phyloP scores from a whole-genome alignment of 1,140 invertebrate species.

The Odontomachus brunneus region DNA sequence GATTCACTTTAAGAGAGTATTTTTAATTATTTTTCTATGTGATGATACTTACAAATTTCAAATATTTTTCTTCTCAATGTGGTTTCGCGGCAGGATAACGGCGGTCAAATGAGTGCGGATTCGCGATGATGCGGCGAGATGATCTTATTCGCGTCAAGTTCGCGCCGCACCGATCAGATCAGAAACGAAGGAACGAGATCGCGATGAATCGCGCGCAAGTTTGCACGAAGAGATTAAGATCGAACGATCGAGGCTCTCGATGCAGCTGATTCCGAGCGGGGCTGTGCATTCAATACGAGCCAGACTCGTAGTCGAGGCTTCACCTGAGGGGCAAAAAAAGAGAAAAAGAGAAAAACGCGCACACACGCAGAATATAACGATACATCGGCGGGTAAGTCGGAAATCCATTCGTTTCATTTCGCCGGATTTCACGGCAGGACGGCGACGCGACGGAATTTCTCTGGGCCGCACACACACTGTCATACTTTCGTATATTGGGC shows the following conservation, averaged over 20 bases:
- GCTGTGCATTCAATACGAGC: not conserved
- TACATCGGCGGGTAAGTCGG: constrained; percentile 16
- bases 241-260: not conserved
- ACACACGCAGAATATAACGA: not conserved
- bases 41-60: too few relatives aligned
- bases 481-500: constrained; percentile 14
- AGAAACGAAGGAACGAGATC: too few relatives aligned
- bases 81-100: too few relatives aligned
- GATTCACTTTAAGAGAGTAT: too few relatives aligned
- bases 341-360: not conserved
- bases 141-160: too few relatives aligned
- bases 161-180: too few relatives aligned
- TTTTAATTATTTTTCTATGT: too few relatives aligned
- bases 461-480: not conserved
- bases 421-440: constrained; percentile 17
- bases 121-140: too few relatives aligned
- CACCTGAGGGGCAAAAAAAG: not conserved
- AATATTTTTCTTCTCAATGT: too few relatives aligned
- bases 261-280: not conserved
- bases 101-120: too few relatives aligned
- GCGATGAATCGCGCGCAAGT: too few relatives aligned
- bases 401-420: constrained; percentile 45
- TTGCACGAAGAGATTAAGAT: not conserved
- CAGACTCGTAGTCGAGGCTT: not conserved
- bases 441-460: constrained; percentile 21